phyloP scores from a whole-genome alignment of 2,797 vertebrate species.

The Sitta carolinensis region DNA sequence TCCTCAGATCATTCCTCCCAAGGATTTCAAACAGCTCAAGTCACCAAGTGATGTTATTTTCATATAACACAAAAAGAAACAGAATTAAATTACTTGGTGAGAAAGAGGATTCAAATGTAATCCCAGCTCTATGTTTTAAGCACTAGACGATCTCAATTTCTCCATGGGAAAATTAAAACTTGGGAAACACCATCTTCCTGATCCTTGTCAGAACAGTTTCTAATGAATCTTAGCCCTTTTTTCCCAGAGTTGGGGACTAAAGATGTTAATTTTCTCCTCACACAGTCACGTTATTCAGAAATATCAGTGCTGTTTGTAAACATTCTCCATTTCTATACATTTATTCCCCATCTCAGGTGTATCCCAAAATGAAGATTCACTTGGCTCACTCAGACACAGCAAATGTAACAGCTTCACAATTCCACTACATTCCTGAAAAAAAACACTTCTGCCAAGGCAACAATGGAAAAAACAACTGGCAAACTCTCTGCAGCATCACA shows the following conservation, averaged over 20 bases:
- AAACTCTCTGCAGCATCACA: background rate
- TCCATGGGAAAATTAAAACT: background rate
- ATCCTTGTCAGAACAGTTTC: background rate
- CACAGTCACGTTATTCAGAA: background rate
- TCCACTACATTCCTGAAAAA: background rate
- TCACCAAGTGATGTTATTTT: background rate
- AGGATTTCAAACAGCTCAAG: background rate
- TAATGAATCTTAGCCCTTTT: background rate
- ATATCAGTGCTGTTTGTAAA: background rate
- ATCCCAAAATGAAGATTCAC: background rate
- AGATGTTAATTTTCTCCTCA: background rate
- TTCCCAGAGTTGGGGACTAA: background rate
- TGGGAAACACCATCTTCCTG: background rate
- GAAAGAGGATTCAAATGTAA: background rate
- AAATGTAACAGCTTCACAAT: background rate
- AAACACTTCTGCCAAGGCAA: background rate
- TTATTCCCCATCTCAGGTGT: background rate
- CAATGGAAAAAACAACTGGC: background rate
- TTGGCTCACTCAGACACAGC: background rate
- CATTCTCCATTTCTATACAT: background rate
- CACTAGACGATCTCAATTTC: background rate
- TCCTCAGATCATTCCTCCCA: background rate
- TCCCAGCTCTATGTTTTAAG: background rate
- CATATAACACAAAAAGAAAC: background rate
- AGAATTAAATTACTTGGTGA: background rate